phyloP scores from a whole-genome alignment of 2,113 vertebrate genomes.

The Polyodon spathula region DNA sequence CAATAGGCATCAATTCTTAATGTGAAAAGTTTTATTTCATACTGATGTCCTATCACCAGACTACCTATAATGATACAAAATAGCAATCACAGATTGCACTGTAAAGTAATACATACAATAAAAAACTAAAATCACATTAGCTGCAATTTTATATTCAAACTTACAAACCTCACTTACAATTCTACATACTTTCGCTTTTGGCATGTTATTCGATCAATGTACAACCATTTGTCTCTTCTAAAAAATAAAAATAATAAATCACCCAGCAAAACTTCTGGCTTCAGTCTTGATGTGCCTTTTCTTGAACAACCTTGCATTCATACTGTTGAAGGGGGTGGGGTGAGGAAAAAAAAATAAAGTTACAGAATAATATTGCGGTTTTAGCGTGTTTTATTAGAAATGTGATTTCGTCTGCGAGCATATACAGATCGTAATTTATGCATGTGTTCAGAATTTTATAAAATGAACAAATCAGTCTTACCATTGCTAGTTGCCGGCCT shows the following conservation, averaged over 20 bases:
- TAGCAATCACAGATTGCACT: constrained; percentile 75
- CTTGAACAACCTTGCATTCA: constrained; percentile 77
- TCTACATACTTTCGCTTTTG: constrained; percentile 14
- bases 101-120: constrained; percentile 40
- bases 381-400: background rate
- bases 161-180: constrained; percentile 1
- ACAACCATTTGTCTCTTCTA: constrained; percentile 21
- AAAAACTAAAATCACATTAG: constrained; percentile 34
- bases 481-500: constrained; percentile 87
- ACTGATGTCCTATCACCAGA: constrained; percentile 44
- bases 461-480: constrained; percentile 40
- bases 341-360: constrained; percentile 39
- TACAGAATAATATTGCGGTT: background rate
- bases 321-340: constrained; percentile 70
- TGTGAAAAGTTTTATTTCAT: constrained; percentile 37
- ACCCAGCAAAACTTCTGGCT: constrained; percentile 15
- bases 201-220: constrained; percentile 39
- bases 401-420: background rate
- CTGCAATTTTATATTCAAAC: constrained; percentile 40
- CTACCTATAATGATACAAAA: constrained; percentile 47
- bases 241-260: constrained; percentile 34
- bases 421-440: too few species aligned
- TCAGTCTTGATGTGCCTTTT: constrained; percentile 88
- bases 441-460: too few species aligned
- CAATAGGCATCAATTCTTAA: constrained; percentile 39